These are phyloP conservation scores for Linnaemya vulpina DNA, from an alignment of 2,888 invertebrate species.

Conservation along the genomic window DNA sequence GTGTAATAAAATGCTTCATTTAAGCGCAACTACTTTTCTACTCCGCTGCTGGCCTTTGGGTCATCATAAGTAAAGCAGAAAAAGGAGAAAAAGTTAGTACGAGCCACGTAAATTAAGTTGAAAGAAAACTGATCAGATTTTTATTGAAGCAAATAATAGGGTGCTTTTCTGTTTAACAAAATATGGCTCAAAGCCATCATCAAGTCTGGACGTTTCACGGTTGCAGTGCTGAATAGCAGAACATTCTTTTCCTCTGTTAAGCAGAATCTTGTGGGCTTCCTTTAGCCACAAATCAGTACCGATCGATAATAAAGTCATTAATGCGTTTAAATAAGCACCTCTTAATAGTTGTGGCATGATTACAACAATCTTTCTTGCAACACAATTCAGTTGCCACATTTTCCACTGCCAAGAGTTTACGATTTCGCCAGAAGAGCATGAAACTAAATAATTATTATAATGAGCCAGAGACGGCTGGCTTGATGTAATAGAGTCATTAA, in stretches of 20 bases:
- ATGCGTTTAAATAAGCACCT: conserved; percentile 62
- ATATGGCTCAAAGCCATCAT: conserved; percentile 56
- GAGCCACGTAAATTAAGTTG: conserved; percentile 37
- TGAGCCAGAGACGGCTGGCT: conserved; percentile 16
- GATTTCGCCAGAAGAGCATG: background rate
- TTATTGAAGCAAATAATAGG: conserved; percentile 80
- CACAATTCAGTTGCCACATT: background rate
- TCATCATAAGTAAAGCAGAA: background rate
- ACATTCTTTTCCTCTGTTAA: background rate
- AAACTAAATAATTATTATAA: conserved; percentile 26
- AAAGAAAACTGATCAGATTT: conserved; percentile 75
- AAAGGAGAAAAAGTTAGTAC: conserved; percentile 5
- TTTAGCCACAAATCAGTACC: conserved; percentile 3
- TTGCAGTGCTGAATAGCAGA: conserved; percentile 30
- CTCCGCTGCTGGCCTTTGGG: conserved; percentile 45
- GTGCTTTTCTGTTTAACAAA: conserved; percentile 45
- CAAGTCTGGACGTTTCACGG: conserved; percentile 18
- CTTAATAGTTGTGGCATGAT: conserved; percentile 28
- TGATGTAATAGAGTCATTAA: conserved; percentile 62
- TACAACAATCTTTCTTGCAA: conserved; percentile 30
- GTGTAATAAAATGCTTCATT: conserved; percentile 70
- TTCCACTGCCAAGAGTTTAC: background rate
- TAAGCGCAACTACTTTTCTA: conserved; percentile 52
- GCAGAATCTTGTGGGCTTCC: background rate
- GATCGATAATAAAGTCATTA: conserved; percentile 71